Evolutionary conservation across 2,888 invertebrate genomes (phyloP), one percentile per base, ranked within the genome.

Genomic region (Cantharis nigra): DNA sequence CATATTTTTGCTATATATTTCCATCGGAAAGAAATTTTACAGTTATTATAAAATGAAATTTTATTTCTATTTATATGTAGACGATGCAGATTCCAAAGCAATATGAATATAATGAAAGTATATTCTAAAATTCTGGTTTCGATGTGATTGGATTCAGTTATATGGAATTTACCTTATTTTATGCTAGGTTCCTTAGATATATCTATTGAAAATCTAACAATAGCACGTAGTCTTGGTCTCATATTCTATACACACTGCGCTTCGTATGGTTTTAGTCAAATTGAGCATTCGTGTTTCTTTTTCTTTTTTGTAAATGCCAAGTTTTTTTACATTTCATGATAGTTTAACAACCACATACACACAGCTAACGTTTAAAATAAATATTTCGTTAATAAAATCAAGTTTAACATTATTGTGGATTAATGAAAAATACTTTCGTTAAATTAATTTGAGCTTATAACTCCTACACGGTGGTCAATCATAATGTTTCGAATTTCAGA

Each of bases 221-320:
- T 77, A 64, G 74, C 63, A 62, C 33, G 63, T 71, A 67, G 33
- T 69, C 49, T 69, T 67, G 69, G 28, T 33, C 63, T 73, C 71
- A 77, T 74, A 77, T 76, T 76, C 64, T 63, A 67, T 70, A 49
- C n/a, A 49, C 49, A 63, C 67, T 72, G 73, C 73, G 75, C 74
- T 77, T 76, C 78, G 78, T 75, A 80, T 80, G 79, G 79, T 78
- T 77, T 79, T 80, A 78, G 76, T 78, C 76, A 79, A 79, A 80
- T 80, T 77, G 80, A 77, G 80, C 74, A 70, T 79, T 75, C 77
- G 23, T 63, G 49, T 75, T 76, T 69, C 72, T 69, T 70, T 69
- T 71, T 16, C 62, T 13, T 26, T 62, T 75, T 71, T 33, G 7
- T 20, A 63, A 30, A 49, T 28, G 28, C 30, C 30, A 70, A 63